Evolutionary conservation across 2,113 vertebrate genomes (phyloP), one percentile per base, ranked within the genome.

Genomic region (Muntiacus muntjak): DNA sequence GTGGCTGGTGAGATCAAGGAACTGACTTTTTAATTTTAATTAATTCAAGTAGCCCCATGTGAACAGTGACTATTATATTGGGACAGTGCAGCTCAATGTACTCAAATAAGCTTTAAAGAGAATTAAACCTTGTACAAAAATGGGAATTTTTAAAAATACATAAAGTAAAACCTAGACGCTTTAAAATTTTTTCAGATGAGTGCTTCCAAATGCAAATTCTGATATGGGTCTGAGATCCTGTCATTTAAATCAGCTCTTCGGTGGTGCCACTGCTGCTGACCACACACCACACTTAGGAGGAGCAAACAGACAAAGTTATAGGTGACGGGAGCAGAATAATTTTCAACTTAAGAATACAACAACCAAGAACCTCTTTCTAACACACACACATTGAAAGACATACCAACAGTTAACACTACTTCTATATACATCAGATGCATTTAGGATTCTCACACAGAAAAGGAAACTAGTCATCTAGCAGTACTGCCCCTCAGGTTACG

Each of bases 261-360:
- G 19, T 7, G 13, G 21, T 0, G 58, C 16, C 21, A 11, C 28
- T 4, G n/a, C 26, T 2, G 28, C 19, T 64, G 76, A 60, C 19
- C 15, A 11, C 36, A 14, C 0, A 15, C 15, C 47, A 21, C 3
- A 28, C 50, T 14, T 7, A n/a, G 50, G 30, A 36, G 55, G 0
- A 83, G 87, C 67, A 88, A 47, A 25, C n/a, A 86, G 15, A 52
- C 43, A 64, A 58, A 74, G 43, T 15, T 9, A 16, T 11, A 30
- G 74, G n/a, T 52, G 86, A 9, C 7, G 14, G 30, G 1, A 76
- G 47, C 9, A 58, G 85, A 52, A 62, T 33, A 13, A 60, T 83
- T 95, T 78, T 52, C 84, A 58, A 50, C 1, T 40, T 74, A 82
- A 64, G 58, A 90, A 60, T 50, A 83, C 26, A 90, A 25, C 36